These are phyloP conservation scores for Diorhabda carinulata DNA, from an alignment of 1,140 invertebrate species.

Conservation along the genomic window DNA sequence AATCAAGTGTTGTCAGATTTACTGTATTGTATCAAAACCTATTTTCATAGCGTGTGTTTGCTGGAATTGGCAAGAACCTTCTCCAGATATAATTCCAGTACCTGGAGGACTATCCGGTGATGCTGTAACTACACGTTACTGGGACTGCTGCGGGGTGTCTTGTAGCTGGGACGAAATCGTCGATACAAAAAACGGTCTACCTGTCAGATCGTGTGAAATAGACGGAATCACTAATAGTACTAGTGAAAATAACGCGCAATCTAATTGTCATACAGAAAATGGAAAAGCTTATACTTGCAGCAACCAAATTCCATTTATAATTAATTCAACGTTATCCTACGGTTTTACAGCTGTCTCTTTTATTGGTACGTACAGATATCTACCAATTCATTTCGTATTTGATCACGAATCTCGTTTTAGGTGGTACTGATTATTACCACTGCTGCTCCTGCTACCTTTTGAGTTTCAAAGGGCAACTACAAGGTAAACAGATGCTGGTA, in stretches of 20 bases:
- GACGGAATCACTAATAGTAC: slow-evolving; percentile 16
- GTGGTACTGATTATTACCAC: background rate
- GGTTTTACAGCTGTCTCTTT: slow-evolving; percentile 29
- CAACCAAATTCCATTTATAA: slow-evolving; percentile 22
- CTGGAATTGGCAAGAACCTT: background rate
- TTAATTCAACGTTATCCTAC: slow-evolving; percentile 21
- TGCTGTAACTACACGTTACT: slow-evolving; percentile 24
- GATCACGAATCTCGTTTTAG: background rate
- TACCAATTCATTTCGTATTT: background rate
- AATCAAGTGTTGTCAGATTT: too few relatives aligned
- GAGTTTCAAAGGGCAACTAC: slow-evolving; percentile 6
- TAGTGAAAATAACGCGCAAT: slow-evolving; percentile 13
- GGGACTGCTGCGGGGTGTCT: slow-evolving; percentile 23
- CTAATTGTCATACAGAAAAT: slow-evolving; percentile 6
- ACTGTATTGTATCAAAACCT: too few relatives aligned
- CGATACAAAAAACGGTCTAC: slow-evolving; percentile 11
- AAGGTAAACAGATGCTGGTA: slow-evolving; percentile 11
- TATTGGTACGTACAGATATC: slow-evolving; percentile 8
- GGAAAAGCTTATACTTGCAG: slow-evolving; percentile 26
- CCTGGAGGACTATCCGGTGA: slow-evolving; percentile 18
- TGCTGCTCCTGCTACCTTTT: slow-evolving; percentile 20
- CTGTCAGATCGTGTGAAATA: slow-evolving; percentile 22
- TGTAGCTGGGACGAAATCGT: slow-evolving; percentile 17
- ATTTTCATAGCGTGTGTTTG: too few relatives aligned
- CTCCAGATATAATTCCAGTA: slow-evolving; percentile 19